Evolutionary conservation across 2,113 vertebrate genomes (phyloP).

Genomic region (Hipposideros armiger): DNA sequence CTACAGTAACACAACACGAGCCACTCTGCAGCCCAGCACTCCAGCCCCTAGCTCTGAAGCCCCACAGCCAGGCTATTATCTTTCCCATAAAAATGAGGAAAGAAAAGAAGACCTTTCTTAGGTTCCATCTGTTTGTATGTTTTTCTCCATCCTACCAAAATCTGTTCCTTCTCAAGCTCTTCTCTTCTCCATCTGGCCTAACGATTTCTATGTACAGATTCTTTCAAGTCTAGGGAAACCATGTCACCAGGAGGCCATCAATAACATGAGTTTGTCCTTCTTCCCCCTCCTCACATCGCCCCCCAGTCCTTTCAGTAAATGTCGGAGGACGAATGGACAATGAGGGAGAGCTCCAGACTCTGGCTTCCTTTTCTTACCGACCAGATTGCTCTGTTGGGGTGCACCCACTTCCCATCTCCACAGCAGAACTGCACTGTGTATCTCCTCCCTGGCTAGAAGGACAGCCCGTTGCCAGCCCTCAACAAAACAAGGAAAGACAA

Average conservation of each 20-base stretch:
- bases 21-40: background rate
- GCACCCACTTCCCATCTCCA: background rate
- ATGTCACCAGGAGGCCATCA: background rate
- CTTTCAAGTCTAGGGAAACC: background rate
- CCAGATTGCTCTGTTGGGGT: background rate
- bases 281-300: background rate
- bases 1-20: background rate
- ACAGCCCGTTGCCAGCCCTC: background rate
- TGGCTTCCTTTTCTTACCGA: background rate
- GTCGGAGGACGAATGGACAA: background rate
- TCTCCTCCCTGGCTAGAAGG: background rate
- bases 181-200: conserved; percentile 47
- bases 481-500: background rate
- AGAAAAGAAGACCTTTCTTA: background rate
- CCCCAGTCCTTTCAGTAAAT: background rate
- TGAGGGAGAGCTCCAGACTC: background rate
- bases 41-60: background rate
- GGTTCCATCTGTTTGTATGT: conserved; percentile 54
- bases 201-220: background rate
- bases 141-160: conserved; percentile 59
- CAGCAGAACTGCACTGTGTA: background rate
- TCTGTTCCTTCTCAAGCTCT: conserved; percentile 53
- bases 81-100: conserved; percentile 6
- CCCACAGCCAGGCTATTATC: background rate
- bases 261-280: rapidly evolving